Evolutionary conservation across 2,888 invertebrate species (phyloP).

Genomic region (Acholoe squamosa): DNA sequence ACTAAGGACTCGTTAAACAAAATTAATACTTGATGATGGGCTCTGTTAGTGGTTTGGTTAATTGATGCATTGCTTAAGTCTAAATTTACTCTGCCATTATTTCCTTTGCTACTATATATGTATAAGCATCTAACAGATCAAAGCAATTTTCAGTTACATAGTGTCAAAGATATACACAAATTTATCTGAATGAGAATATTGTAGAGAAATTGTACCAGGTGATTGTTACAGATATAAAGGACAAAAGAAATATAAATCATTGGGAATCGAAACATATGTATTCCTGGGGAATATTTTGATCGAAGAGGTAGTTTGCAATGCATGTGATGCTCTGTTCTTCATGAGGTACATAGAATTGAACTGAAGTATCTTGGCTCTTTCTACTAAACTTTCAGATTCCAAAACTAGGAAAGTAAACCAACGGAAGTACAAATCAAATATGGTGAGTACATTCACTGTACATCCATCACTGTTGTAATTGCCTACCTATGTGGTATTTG

Average conservation of each 20-base stretch:
- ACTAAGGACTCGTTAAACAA: neutral
- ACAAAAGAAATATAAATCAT: too few relatives aligned
- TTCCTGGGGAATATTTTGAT: too few relatives aligned
- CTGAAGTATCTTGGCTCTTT: neutral
- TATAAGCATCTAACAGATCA: too few relatives aligned
- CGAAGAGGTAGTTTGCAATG: neutral
- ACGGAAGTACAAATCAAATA: conserved; percentile 97
- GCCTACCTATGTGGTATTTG: neutral
- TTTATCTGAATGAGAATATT: too few relatives aligned
- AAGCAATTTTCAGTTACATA: too few relatives aligned
- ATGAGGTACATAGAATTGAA: neutral
- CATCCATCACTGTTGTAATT: neutral
- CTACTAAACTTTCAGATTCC: conserved; percentile 90
- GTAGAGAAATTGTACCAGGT: too few relatives aligned
- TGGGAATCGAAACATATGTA: too few relatives aligned
- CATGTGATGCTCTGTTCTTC: neutral
- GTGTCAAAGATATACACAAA: too few relatives aligned
- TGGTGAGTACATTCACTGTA: conserved; percentile 89
- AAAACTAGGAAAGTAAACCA: conserved; percentile 98
- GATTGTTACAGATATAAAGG: too few relatives aligned
- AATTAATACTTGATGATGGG: conserved; percentile 25
- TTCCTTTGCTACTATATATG: conserved; percentile 11
- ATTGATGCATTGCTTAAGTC: conserved; percentile 57
- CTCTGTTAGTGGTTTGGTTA: conserved; percentile 50
- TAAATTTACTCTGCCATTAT: conserved; percentile 35